Conservation (phyloP, 1,140 invertebrate species). For the Mylabris phalerata region DNA sequence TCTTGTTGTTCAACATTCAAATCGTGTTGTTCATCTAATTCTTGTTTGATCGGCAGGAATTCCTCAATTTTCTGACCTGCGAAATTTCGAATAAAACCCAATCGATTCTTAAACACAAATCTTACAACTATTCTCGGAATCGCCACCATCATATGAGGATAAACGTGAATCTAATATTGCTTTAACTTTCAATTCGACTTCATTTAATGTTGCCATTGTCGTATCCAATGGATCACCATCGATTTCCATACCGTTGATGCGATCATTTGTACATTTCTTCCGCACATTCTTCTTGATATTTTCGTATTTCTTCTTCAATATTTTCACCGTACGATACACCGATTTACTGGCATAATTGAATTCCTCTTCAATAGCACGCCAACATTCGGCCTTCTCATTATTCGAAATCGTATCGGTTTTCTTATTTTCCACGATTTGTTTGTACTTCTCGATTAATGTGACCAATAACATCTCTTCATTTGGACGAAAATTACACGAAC, state of each 20-base stretch:
- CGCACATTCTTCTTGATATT: constrained; percentile 1
- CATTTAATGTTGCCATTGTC: no score
- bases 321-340: background rate
- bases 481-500: constrained; percentile 3
- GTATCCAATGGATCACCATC: background rate
- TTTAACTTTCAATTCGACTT: no score
- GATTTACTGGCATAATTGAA: background rate
- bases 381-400: background rate
- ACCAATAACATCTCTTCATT: constrained; percentile 7
- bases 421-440: constrained; percentile 3
- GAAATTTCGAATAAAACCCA: no score
- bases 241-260: background rate
- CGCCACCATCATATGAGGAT: no score
- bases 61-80: no score
- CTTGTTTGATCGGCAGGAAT: no score
- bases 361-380: background rate
- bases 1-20: no score
- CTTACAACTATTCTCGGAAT: no score
- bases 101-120: no score
- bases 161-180: no score
- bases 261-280: background rate
- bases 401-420: background rate
- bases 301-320: constrained; percentile 6
- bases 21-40: no score
- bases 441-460: background rate